phyloP scores from a whole-genome alignment of 2,113 vertebrate genomes.

The Psittacus erithacus region DNA sequence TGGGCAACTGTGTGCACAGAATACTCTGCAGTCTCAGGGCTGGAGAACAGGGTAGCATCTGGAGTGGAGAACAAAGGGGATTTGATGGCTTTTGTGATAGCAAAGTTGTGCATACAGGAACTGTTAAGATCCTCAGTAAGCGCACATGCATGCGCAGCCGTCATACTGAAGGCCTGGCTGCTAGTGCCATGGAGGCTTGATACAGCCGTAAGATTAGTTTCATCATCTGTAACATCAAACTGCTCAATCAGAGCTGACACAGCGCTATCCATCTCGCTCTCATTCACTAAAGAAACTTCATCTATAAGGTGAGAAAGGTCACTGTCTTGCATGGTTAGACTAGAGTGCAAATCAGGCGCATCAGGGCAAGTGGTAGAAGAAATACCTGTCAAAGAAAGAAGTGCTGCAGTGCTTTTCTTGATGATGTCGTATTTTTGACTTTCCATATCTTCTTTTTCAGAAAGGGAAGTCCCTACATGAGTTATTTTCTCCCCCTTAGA shows the following conservation, averaged over 20 bases:
- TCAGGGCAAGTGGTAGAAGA: background rate
- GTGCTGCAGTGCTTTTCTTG: background rate
- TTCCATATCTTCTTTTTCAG: slow-evolving; percentile 1
- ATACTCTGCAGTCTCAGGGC: slow-evolving; percentile 79
- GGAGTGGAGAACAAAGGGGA: slow-evolving; percentile 45
- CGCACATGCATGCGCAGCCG: background rate
- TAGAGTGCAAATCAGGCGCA: slow-evolving; percentile 61
- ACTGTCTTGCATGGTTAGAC: slow-evolving; percentile 79
- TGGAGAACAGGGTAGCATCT: slow-evolving; percentile 54
- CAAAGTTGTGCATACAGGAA: background rate
- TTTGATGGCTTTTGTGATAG: background rate
- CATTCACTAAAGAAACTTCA: slow-evolving; percentile 82
- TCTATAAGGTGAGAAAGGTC: slow-evolving; percentile 91
- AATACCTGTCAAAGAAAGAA: slow-evolving; percentile 47
- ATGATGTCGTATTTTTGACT: background rate
- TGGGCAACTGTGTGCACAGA: slow-evolving; percentile 76
- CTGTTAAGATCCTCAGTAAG: background rate
- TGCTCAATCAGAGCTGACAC: slow-evolving; percentile 89
- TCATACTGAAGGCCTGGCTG: background rate
- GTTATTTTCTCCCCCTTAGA: background rate
- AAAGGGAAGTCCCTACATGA: background rate
- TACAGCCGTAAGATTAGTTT: slow-evolving; percentile 19
- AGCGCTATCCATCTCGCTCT: slow-evolving; percentile 80
- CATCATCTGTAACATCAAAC: slow-evolving; percentile 77
- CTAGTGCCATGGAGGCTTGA: slow-evolving; percentile 4